A percentile compares a stretch with the other conserved stretches of the same genome.
These are phyloP conservation scores for Zelleria hepariella DNA, from an alignment of 2,888 invertebrate species.

Conservation along the genomic window DNA sequence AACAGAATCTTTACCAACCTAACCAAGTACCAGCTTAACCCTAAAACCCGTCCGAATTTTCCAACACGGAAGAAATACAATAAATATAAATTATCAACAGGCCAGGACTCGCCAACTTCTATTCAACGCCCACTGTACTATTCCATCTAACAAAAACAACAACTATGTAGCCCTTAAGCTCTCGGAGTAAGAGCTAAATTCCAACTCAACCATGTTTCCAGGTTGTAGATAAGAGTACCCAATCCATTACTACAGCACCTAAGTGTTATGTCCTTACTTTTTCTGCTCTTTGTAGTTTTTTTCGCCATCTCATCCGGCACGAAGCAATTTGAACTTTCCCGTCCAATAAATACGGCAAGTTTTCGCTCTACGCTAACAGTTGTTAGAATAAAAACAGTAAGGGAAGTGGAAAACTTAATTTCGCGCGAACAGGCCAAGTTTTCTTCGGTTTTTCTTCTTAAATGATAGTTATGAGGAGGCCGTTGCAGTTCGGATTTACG, in stretches of 20 bases:
- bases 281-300: constrained; percentile 2
- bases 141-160: neutral
- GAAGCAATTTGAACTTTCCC: constrained; percentile 3
- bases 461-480: neutral
- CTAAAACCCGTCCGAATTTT: neutral
- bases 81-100: neutral
- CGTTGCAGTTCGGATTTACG: neutral
- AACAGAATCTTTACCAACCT: too few species aligned
- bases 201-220: neutral
- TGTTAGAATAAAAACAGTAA: neutral
- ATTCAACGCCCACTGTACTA: neutral
- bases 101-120: neutral
- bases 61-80: neutral
- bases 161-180: neutral
- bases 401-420: constrained; percentile 1
- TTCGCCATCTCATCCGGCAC: neutral
- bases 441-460: neutral
- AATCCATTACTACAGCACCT: neutral
- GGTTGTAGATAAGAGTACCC: neutral
- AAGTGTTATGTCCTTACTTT: constrained; percentile 4
- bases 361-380: neutral
- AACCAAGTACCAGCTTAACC: too few species aligned
- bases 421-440: neutral
- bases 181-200: neutral
- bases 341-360: constrained; percentile 1